A percentile compares a stretch with the other conserved stretches of the same genome.
Conservation (phyloP, 2,888 invertebrate species). For the Stegana nigrithorax region DNA sequence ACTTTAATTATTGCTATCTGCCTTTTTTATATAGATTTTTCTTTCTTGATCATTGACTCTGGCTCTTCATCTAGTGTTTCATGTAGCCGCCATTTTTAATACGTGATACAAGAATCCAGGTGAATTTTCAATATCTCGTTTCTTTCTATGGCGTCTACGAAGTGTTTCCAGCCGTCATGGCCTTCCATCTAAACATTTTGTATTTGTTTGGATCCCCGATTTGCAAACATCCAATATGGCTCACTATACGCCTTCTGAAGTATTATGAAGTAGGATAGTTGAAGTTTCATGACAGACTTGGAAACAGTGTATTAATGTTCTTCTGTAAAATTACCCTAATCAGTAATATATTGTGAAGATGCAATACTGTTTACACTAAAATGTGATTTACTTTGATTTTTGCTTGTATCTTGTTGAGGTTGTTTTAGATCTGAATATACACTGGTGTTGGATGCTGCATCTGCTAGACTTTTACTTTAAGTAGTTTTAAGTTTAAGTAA, state of each 20-base stretch:
- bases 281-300: constrained; percentile 22
- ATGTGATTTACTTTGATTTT: background rate
- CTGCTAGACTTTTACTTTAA: constrained; percentile 12
- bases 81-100: constrained; percentile 23
- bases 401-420: constrained; percentile 4
- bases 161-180: constrained; percentile 2
- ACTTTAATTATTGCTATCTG: constrained; percentile 14
- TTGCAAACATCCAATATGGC: constrained; percentile 17
- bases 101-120: constrained; percentile 18
- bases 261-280: constrained; percentile 21
- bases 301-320: constrained; percentile 18
- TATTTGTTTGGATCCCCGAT: constrained; percentile 19
- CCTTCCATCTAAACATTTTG: constrained; percentile 19
- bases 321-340: constrained; percentile 18
- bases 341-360: constrained; percentile 25
- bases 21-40: constrained; percentile 20
- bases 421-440: constrained; percentile 17
- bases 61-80: constrained; percentile 23
- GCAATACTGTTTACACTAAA: constrained; percentile 16
- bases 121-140: constrained; percentile 24
- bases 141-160: constrained; percentile 23
- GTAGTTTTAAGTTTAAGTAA: background rate
- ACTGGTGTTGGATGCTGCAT: constrained; percentile 11
- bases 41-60: constrained; percentile 23
- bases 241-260: constrained; percentile 23